A percentile compares a stretch with the other conserved stretches of the same genome.
These are phyloP conservation scores for Holothuria leucospilota DNA, from an alignment of 53 echinoderm and acorn worm species.

Conservation along the genomic window DNA sequence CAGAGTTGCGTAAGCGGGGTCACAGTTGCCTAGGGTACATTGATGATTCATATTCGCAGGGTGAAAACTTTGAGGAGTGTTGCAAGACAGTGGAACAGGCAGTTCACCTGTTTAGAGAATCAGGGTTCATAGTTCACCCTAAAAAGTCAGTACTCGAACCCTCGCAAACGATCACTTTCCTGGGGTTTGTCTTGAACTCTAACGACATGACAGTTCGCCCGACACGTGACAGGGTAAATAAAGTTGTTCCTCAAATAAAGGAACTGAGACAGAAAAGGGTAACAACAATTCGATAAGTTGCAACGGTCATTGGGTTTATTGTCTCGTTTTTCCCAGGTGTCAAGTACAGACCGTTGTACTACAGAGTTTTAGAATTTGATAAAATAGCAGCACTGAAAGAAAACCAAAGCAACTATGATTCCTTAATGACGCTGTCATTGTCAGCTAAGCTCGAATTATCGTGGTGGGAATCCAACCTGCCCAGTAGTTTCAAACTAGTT, in stretches of 20 bases:
- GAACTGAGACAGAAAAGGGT: background rate
- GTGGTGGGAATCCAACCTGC: conserved; percentile 32
- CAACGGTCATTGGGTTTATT: background rate
- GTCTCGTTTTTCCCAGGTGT: conserved; percentile 13
- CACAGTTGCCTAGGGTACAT: conserved; percentile 47
- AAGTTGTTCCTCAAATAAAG: background rate
- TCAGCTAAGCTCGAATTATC: background rate
- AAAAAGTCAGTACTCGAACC: conserved; percentile 49
- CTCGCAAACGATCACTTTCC: conserved; percentile 24
- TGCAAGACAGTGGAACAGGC: conserved; percentile 8
- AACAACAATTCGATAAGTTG: background rate
- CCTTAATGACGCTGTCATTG: too few relatives aligned
- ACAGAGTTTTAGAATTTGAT: background rate
- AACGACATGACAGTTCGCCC: background rate
- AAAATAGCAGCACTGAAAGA: conserved; percentile 7
- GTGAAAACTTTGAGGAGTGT: conserved; percentile 34
- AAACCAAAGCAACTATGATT: conserved; percentile 2
- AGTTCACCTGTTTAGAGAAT: background rate
- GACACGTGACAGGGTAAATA: background rate
- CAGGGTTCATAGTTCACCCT: conserved; percentile 41
- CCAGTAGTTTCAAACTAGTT: background rate
- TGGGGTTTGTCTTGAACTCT: conserved; percentile 50
- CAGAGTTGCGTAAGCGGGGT: conserved; percentile 19
- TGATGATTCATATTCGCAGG: conserved; percentile 55
- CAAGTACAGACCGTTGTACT: conserved; percentile 7